These are phyloP conservation scores for Halictus ligatus DNA, from an alignment of 2,888 invertebrate species.

Conservation along the genomic window DNA sequence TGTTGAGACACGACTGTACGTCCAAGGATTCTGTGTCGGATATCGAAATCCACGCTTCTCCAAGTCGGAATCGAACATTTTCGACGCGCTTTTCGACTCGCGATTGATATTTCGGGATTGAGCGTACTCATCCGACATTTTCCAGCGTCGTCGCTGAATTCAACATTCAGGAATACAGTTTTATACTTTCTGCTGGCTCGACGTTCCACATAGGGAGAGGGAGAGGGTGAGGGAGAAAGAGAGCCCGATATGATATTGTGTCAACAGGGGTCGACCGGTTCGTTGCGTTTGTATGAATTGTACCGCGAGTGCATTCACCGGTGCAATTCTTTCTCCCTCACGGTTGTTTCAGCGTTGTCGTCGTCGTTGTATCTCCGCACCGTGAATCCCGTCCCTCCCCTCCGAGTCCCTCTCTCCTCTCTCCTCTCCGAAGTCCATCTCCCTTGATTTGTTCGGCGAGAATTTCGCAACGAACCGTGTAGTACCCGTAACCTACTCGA, in stretches of 20 bases:
- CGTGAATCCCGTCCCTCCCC: constrained; percentile 11
- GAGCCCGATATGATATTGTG: constrained; percentile 10
- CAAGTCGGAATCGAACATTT: background rate
- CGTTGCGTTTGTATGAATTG: constrained; percentile 15
- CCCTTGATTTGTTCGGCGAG: constrained; percentile 33
- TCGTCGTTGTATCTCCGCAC: constrained; percentile 19
- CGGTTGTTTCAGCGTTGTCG: constrained; percentile 31
- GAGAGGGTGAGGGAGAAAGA: background rate
- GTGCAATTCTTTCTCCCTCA: constrained; percentile 31
- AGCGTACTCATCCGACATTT: background rate
- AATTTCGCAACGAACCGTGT: constrained; percentile 27
- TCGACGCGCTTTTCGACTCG: background rate
- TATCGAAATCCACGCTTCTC: background rate
- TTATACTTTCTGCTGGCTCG: constrained; percentile 1
- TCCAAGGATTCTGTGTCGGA: background rate
- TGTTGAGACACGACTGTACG: background rate
- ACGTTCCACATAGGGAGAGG: background rate
- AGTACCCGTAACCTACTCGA: constrained; percentile 44
- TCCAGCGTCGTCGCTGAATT: background rate
- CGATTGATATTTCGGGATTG: background rate
- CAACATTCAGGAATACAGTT: background rate
- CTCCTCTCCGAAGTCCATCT: background rate
- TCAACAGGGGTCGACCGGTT: constrained; percentile 13
- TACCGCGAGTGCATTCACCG: constrained; percentile 19
- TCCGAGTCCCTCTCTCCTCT: background rate